Conservation (phyloP, 2,888 invertebrate species). For the Lysandra coridon region DNA sequence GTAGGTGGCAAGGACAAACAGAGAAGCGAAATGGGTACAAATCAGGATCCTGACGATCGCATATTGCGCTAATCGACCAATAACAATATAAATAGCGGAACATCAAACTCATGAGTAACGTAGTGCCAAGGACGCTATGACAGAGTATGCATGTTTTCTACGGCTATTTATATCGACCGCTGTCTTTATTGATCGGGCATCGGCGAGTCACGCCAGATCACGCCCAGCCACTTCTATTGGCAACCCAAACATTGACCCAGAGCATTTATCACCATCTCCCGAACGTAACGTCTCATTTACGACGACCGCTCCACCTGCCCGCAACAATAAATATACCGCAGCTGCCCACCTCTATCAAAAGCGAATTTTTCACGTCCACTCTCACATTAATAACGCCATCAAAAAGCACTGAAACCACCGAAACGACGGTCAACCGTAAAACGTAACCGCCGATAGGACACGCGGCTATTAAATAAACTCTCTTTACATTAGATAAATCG, state of each 20-base stretch:
- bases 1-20: conserved; percentile 7
- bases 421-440: conserved; percentile 70
- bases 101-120: conserved; percentile 24
- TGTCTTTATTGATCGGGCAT: conserved; percentile 64
- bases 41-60: not conserved
- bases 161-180: conserved; percentile 55
- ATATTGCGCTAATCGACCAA: conserved; percentile 9
- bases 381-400: conserved; percentile 71
- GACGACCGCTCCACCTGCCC: conserved; percentile 53
- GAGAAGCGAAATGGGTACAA: conserved; percentile 20
- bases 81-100: conserved; percentile 19
- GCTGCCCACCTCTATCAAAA: conserved; percentile 68
- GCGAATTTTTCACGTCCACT: conserved; percentile 70
- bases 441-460: conserved; percentile 71
- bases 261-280: conserved; percentile 52
- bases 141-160: conserved; percentile 51
- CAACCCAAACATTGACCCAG: conserved; percentile 58
- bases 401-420: conserved; percentile 66
- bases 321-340: conserved; percentile 66
- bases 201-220: conserved; percentile 59
- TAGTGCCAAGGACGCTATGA: conserved; percentile 54
- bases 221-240: conserved; percentile 67
- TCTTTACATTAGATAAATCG: conserved; percentile 80
- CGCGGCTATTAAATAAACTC: conserved; percentile 78
- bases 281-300: conserved; percentile 47